Conservation (phyloP, 1,140 invertebrate species). For the Hetaerina americana region DNA sequence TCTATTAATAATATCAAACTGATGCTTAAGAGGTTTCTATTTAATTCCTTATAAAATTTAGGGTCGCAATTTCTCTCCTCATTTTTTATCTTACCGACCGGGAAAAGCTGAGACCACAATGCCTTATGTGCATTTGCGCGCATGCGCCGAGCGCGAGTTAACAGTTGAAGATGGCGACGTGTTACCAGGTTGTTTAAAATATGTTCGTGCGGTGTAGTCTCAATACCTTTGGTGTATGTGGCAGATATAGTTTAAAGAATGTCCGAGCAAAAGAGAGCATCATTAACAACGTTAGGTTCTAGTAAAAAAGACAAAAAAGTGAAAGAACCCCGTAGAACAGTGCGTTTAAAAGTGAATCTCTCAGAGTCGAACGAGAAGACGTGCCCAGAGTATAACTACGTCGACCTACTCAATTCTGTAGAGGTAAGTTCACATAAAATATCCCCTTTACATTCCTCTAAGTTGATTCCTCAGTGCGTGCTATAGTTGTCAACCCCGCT, state of each 20-base stretch:
- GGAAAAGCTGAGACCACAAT: background rate
- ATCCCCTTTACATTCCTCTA: background rate
- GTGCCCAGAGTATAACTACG: constrained; percentile 51
- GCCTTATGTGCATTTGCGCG: background rate
- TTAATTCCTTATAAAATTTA: too few species aligned
- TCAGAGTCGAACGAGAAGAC: constrained; percentile 46
- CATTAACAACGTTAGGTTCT: background rate
- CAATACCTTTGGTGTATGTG: background rate
- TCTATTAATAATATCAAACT: too few species aligned
- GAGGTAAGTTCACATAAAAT: constrained; percentile 30
- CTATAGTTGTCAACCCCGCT: background rate
- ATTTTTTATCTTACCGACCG: too few species aligned
- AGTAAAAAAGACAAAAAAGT: background rate
- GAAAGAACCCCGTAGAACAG: constrained; percentile 26
- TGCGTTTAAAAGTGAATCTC: constrained; percentile 42
- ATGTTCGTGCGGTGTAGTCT: background rate
- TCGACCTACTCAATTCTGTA: constrained; percentile 41
- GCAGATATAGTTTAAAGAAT: background rate
- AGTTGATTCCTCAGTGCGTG: background rate
- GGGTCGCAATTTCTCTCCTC: too few species aligned
- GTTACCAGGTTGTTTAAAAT: background rate
- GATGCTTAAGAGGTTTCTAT: too few species aligned
- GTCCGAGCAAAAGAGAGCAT: background rate
- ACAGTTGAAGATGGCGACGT: background rate
- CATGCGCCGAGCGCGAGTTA: background rate